phyloP scores from a whole-genome alignment of 2,888 invertebrate genomes.

The Xanthorhoe spadicearia region DNA sequence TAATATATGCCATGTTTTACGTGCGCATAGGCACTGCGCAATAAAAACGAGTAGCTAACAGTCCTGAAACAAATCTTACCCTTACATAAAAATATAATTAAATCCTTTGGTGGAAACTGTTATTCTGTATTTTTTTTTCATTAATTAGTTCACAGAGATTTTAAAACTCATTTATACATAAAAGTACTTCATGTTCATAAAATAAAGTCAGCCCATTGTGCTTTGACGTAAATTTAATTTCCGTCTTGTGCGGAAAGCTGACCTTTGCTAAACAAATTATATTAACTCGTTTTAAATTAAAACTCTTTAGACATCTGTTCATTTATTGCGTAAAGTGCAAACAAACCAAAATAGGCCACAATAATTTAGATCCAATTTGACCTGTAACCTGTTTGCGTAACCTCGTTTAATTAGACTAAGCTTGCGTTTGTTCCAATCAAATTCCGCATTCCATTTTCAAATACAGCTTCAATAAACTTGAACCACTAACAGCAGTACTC shows the following conservation, averaged over 20 bases:
- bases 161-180: no score
- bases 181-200: no score
- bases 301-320: background rate
- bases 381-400: conserved; percentile 41
- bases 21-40: no score
- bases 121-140: no score
- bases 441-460: conserved; percentile 34
- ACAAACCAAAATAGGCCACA: conserved; percentile 36
- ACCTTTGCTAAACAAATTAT: conserved; percentile 1
- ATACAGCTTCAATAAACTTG: conserved; percentile 24
- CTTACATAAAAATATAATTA: no score
- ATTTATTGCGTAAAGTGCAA: conserved; percentile 14
- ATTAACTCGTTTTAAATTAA: background rate
- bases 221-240: conserved; percentile 10
- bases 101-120: no score
- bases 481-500: background rate
- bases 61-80: no score
- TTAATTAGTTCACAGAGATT: no score
- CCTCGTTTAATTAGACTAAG: conserved; percentile 43
- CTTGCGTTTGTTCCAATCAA: conserved; percentile 40
- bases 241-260: background rate
- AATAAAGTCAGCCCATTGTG: background rate
- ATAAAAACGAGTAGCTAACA: no score
- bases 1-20: no score
- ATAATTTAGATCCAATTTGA: conserved; percentile 39